Evolutionary conservation across 2,797 vertebrate genomes (phyloP), one percentile per base, ranked within the genome.

Genomic region (Labroides dimidiatus): DNA sequence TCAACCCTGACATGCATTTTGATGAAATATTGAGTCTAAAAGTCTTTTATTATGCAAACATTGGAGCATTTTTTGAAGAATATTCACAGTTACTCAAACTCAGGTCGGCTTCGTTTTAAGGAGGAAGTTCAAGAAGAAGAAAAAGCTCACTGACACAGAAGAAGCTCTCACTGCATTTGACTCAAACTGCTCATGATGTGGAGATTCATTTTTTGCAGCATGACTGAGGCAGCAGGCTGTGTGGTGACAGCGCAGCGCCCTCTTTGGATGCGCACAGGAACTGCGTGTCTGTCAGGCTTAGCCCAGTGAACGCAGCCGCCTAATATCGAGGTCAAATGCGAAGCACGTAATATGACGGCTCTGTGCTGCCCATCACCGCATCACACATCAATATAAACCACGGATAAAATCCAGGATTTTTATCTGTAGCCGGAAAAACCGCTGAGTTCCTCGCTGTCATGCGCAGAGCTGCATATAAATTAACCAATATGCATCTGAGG

Each of bases 181-280:
- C 14, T 14, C 10, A 62, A 4, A 41, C 43, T 58, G 4, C 48
- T 3, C 55, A 12, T 0, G 30, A n/a, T 43, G 10, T 39, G 33
- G 56, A 45, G 11, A 47, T 27, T n/a, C 30, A 14, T 56, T 53
- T 65, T 48, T 75, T 86, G 42, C 61, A 53, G 62, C 12, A 21
- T 53, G 52, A 41, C 42, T 16, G 55, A 44, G 27, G 49, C 37
- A 33, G 49, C 37, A 33, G 43, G 33, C 52, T n/a, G 12, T 17
- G 51, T 20, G 44, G 52, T 51, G 54, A 53, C n/a, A 63, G 61
- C 51, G 64, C 85, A 91, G 89, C 87, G 91, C 88, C 90, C 88
- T 86, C 93, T 89, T 16, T 81, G 76, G 80, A 64, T 9, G 17
- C 0, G 0, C 5, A 4, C 16, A 0, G 20, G 61, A 47, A 85